Evolutionary conservation across 2,797 vertebrate genomes (phyloP).

Genomic region (Coranthus polyacanthus): DNA sequence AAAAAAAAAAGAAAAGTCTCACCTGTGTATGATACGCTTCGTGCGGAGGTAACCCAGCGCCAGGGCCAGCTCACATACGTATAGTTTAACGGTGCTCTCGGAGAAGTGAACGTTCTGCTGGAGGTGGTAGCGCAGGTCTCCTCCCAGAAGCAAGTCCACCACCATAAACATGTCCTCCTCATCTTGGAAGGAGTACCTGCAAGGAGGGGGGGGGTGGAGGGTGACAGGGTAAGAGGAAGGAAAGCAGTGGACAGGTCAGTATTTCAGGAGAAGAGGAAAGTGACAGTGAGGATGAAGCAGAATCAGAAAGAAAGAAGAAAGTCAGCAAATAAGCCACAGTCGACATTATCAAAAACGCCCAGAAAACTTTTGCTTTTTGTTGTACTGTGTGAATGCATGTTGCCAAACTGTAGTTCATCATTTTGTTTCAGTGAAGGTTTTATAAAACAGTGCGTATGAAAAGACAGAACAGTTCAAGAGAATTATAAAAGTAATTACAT

Average conservation of each 20-base stretch:
- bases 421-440: background rate
- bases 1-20: slow-evolving; percentile 9
- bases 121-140: slow-evolving; percentile 96
- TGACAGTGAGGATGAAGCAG: too few relatives aligned
- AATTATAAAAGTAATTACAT: background rate
- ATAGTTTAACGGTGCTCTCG: slow-evolving; percentile 93
- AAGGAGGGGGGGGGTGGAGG: background rate
- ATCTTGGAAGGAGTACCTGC: slow-evolving; percentile 98
- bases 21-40: slow-evolving; percentile 96
- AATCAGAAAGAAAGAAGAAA: too few relatives aligned
- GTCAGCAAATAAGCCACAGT: too few relatives aligned
- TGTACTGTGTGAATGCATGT: too few relatives aligned
- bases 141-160: slow-evolving; percentile 95
- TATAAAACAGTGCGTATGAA: background rate
- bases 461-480: slow-evolving; percentile 9
- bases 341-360: too few relatives aligned
- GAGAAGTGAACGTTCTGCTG: slow-evolving; percentile 95
- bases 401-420: background rate
- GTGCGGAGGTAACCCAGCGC: slow-evolving; percentile 94
- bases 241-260: too few relatives aligned
- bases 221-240: background rate
- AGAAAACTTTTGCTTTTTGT: too few relatives aligned
- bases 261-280: too few relatives aligned
- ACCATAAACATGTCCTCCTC: slow-evolving; percentile 99
- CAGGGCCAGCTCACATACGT: slow-evolving; percentile 92